phyloP scores from a whole-genome alignment of 2,888 invertebrate species.

The Caenorhabditis auriculariae region DNA sequence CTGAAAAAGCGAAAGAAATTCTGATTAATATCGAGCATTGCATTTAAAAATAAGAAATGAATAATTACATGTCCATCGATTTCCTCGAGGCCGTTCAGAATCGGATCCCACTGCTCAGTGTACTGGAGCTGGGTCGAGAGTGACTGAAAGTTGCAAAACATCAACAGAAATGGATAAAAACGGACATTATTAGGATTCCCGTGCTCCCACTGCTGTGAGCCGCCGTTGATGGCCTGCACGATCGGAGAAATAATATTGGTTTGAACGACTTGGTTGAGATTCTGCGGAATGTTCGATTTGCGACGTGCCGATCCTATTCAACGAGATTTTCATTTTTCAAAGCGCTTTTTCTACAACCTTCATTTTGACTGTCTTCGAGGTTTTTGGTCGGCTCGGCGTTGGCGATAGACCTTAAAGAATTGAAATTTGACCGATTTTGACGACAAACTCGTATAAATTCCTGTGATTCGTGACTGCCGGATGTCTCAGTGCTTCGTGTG shows the following conservation, averaged over 20 bases:
- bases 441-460: no score
- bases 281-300: slow-evolving; percentile 13
- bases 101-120: neutral
- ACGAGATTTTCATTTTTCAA: neutral
- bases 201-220: no score
- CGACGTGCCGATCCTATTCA: slow-evolving; percentile 7
- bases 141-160: neutral
- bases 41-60: neutral
- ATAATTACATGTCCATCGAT: neutral
- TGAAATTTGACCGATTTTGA: no score
- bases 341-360: neutral
- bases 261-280: neutral
- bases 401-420: no score
- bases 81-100: neutral
- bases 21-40: slow-evolving; percentile 4
- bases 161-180: no score
- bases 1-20: no score
- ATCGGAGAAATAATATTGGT: slow-evolving; percentile 9
- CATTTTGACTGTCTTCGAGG: no score
- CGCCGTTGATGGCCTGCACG: slow-evolving; percentile 14
- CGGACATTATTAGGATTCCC: no score
- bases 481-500: no score
- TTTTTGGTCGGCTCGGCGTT: no score
- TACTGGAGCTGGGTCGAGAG: neutral
- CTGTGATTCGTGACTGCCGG: no score